A percentile compares a stretch with the other conserved stretches of the same genome.
These are phyloP conservation scores for Polyodon spathula DNA, from an alignment of 2,113 vertebrate genomes.

Conservation along the genomic window DNA sequence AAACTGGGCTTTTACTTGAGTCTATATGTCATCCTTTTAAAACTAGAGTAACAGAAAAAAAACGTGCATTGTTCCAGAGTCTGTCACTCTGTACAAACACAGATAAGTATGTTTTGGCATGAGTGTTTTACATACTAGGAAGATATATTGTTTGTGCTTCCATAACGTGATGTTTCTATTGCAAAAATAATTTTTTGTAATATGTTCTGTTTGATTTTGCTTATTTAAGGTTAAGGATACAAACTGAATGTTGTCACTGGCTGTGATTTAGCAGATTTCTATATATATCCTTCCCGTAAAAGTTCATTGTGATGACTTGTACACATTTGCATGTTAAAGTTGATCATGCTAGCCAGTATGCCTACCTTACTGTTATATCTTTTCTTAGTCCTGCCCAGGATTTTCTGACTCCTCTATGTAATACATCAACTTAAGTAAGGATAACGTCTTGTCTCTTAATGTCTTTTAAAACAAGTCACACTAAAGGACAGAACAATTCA, in stretches of 20 bases:
- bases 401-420: not conserved
- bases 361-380: not conserved
- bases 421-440: too few relatives aligned
- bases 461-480: too few relatives aligned
- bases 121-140: not conserved
- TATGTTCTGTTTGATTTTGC: not conserved
- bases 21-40: too few relatives aligned
- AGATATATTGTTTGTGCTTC: not conserved
- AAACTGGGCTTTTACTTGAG: too few relatives aligned
- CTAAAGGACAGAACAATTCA: too few relatives aligned
- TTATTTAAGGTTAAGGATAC: not conserved
- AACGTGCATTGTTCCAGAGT: not conserved
- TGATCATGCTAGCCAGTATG: not conserved
- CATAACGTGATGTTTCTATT: not conserved
- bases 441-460: too few relatives aligned
- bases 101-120: not conserved
- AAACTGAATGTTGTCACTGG: not conserved
- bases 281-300: not conserved
- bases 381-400: not conserved
- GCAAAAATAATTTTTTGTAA: not conserved
- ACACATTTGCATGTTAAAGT: not conserved
- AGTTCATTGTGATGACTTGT: not conserved
- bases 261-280: not conserved
- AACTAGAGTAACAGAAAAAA: too few relatives aligned
- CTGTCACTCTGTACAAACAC: constrained; percentile 6